phyloP scores from a whole-genome alignment of 2,113 vertebrate genomes.

The Haplochromis burtoni region DNA sequence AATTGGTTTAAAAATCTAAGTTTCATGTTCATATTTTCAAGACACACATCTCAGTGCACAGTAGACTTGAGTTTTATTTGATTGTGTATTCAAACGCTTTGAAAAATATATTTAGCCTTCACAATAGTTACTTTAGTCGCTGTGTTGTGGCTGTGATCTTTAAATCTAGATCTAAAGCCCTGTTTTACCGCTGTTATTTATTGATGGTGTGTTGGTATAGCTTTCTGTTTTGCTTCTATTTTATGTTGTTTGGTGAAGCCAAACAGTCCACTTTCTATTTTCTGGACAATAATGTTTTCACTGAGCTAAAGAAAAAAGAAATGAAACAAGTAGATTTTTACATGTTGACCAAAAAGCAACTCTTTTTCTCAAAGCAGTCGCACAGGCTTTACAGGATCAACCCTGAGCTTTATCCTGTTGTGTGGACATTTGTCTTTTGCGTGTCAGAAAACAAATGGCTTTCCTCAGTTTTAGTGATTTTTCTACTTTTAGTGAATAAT shows the following conservation, averaged over 20 bases:
- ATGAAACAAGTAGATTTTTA: fast-evolving
- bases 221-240: background rate
- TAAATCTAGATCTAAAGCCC: fast-evolving
- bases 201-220: background rate
- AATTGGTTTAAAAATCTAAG: background rate
- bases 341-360: background rate
- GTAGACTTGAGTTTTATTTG: background rate
- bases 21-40: background rate
- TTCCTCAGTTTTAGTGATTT: background rate
- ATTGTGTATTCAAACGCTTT: background rate
- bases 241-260: background rate
- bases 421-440: background rate
- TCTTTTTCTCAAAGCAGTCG: background rate
- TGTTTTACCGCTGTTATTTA: background rate
- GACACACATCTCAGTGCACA: background rate
- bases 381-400: background rate
- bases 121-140: background rate
- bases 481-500: background rate
- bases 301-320: fast-evolving
- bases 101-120: background rate
- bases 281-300: background rate
- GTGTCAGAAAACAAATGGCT: background rate
- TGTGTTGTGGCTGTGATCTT: background rate
- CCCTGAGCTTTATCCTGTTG: background rate
- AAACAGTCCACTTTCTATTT: background rate